Percentiles rank a stretch among this genome's conserved stretches.
phyloP scores from a whole-genome alignment of 2,797 vertebrate genomes.

The Molossus alvarezi region DNA sequence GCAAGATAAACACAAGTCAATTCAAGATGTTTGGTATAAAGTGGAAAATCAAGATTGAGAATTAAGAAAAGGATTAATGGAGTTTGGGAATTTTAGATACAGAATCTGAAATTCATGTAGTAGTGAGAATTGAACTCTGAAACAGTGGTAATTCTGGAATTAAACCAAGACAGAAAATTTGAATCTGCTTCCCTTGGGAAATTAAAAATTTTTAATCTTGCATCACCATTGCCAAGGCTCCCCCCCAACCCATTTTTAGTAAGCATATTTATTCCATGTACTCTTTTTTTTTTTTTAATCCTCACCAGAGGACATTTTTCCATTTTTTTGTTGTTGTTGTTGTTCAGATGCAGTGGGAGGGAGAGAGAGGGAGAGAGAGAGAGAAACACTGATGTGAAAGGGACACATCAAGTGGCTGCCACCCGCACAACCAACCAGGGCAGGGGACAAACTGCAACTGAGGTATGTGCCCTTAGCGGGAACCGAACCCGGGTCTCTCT shows the following conservation, averaged over 20 bases:
- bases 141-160: background rate
- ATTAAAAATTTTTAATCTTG: conserved; percentile 26
- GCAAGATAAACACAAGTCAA: background rate
- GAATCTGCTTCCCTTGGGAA: background rate
- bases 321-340: too few relatives aligned
- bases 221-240: background rate
- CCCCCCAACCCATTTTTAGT: background rate
- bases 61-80: background rate
- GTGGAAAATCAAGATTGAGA: background rate
- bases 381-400: too few relatives aligned
- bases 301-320: too few relatives aligned
- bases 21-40: background rate
- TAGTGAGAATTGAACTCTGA: background rate
- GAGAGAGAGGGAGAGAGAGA: too few relatives aligned
- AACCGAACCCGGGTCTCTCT: too few relatives aligned
- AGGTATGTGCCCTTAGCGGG: too few relatives aligned
- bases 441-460: too few relatives aligned
- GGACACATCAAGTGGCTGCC: too few relatives aligned
- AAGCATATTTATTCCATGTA: background rate
- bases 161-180: background rate
- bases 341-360: too few relatives aligned
- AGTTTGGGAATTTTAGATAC: background rate
- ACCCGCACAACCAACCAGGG: too few relatives aligned
- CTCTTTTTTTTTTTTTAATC: background rate
- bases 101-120: background rate